Conservation (phyloP, 2,888 invertebrate species). For the Epirrhoe alternata region DNA sequence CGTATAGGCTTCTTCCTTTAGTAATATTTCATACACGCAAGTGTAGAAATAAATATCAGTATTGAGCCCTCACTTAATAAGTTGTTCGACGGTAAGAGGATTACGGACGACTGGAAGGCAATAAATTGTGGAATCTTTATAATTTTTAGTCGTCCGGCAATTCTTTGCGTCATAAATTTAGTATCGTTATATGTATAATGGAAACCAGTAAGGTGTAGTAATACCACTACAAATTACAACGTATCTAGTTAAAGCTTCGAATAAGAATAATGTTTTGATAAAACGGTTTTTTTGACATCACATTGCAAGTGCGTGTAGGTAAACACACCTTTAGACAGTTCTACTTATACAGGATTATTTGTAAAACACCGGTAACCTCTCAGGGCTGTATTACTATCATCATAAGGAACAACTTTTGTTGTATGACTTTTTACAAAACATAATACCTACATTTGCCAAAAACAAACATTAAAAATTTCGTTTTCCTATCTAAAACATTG, state of each 20-base stretch:
- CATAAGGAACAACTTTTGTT: too few relatives aligned
- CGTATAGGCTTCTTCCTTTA: conserved; percentile 12
- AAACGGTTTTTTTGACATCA: too few relatives aligned
- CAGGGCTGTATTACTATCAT: too few relatives aligned
- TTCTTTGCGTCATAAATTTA: conserved; percentile 81
- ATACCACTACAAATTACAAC: background rate
- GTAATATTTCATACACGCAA: conserved; percentile 41
- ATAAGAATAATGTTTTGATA: too few relatives aligned
- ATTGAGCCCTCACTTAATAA: conserved; percentile 82
- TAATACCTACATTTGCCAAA: too few relatives aligned
- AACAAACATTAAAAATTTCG: too few relatives aligned
- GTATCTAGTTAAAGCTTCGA: background rate
- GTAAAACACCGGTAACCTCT: too few relatives aligned
- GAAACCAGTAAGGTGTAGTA: conserved; percentile 59
- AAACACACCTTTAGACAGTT: too few relatives aligned
- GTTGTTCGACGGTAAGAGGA: conserved; percentile 79
- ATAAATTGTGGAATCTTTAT: conserved; percentile 84
- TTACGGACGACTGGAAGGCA: conserved; percentile 62
- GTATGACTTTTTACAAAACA: too few relatives aligned
- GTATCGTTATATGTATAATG: conserved; percentile 78
- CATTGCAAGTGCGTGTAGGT: too few relatives aligned
- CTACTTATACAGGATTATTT: too few relatives aligned
- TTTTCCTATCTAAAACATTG: too few relatives aligned
- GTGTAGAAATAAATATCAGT: conserved; percentile 78
- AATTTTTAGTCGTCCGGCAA: conserved; percentile 76